A percentile compares a stretch with the other conserved stretches of the same genome.
phyloP scores from a whole-genome alignment of 2,888 invertebrate species.

The Nineta flava region DNA sequence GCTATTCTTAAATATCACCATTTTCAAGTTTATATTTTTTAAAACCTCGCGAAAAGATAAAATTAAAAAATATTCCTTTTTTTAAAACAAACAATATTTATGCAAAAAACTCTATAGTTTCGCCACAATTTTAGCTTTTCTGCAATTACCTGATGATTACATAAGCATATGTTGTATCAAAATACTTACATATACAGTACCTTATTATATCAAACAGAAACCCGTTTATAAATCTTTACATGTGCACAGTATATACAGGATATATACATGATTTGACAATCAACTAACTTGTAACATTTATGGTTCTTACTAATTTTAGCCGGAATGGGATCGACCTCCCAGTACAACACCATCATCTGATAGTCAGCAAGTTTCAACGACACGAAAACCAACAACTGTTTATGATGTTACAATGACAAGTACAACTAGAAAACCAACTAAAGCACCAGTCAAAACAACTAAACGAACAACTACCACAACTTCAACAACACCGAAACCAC shows the following conservation, averaged over 20 bases:
- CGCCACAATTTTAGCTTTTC: not conserved
- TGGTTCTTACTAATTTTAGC: slow-evolving; percentile 38
- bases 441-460: slow-evolving; percentile 12
- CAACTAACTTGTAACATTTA: not conserved
- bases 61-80: too few species aligned
- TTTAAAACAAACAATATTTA: too few species aligned
- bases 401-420: slow-evolving; percentile 10
- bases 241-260: too few species aligned
- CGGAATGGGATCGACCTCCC: slow-evolving; percentile 68
- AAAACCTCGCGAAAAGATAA: not conserved
- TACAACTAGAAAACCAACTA: slow-evolving; percentile 14
- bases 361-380: slow-evolving; percentile 15
- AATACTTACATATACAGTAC: too few species aligned
- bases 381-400: slow-evolving; percentile 9
- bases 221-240: too few species aligned
- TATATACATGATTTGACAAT: not conserved
- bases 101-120: too few species aligned
- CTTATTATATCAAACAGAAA: too few species aligned
- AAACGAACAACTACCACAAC: slow-evolving; percentile 9
- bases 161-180: too few species aligned
- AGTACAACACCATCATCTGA: slow-evolving; percentile 37
- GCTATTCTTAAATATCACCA: too few species aligned
- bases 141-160: not conserved
- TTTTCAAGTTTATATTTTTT: not conserved
- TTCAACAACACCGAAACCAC: slow-evolving; percentile 12